Evolutionary conservation across 1,140 invertebrate genomes (phyloP).

Genomic region (Papilio machaon): DNA sequence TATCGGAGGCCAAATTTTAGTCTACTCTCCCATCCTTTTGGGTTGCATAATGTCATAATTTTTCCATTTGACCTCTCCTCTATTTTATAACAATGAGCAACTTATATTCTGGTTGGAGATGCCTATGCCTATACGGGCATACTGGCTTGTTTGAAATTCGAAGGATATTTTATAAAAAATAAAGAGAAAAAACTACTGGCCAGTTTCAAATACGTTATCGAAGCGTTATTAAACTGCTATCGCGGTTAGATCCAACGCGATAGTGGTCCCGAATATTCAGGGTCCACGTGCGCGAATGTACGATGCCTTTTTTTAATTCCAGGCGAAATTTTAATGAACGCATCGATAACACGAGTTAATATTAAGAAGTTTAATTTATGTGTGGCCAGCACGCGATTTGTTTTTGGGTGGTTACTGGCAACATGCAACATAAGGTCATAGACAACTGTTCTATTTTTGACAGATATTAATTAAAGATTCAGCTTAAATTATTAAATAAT

Average conservation of each 20-base stretch:
- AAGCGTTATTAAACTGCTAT: slow-evolving; percentile 52
- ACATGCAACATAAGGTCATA: neutral
- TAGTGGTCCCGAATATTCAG: slow-evolving; percentile 50
- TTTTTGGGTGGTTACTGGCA: slow-evolving; percentile 25
- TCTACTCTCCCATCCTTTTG: too few relatives aligned
- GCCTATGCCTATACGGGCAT: too few relatives aligned
- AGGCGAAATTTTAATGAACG: slow-evolving; percentile 60
- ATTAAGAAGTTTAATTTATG: slow-evolving; percentile 60
- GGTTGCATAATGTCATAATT: too few relatives aligned
- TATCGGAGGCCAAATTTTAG: too few relatives aligned
- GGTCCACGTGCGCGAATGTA: slow-evolving; percentile 46
- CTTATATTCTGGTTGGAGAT: too few relatives aligned
- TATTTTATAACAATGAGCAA: too few relatives aligned
- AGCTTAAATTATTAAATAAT: too few relatives aligned
- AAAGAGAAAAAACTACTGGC: neutral
- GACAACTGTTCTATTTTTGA: neutral
- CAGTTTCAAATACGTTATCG: slow-evolving; percentile 47
- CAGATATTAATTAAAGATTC: too few relatives aligned
- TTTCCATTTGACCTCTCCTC: too few relatives aligned
- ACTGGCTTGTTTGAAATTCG: too few relatives aligned
- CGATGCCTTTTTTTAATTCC: slow-evolving; percentile 44
- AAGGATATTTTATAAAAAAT: too few relatives aligned
- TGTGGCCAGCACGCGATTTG: slow-evolving; percentile 47
- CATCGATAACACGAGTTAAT: slow-evolving; percentile 47
- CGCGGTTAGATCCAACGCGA: slow-evolving; percentile 57